Evolutionary conservation across 2,797 vertebrate genomes (phyloP), one percentile per base, ranked within the genome.

Genomic region (Danio kyathit): DNA sequence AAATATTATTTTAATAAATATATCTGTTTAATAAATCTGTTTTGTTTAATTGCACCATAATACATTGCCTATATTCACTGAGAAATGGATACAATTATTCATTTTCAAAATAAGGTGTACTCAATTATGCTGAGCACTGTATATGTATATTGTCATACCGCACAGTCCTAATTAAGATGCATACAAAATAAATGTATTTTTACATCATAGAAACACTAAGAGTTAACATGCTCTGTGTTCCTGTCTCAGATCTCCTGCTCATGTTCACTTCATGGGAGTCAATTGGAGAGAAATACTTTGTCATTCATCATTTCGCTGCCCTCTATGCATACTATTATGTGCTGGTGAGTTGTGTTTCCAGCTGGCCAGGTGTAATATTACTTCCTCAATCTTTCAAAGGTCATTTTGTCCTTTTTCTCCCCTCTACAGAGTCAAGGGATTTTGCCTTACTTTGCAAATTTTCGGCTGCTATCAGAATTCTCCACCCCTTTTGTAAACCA

Each of bases 401-500:
- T 59, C 1, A 43, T 9, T 57, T 66, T 81, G 43, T 74, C 7
- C 7, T 44, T n/a, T 70, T 14, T 17, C 64, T 54, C 52, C 66
- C 57, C 77, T 90, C 17, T 85, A 9, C 6, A 96, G 96, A 89
- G 46, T 60, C 76, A 88, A 83, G 93, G 95, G 84, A 75, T 93
- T 56, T 87, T 96, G 90, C 89, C 86, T 29, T 96, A 95, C 86
- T 80, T 96, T 88, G 95, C 94, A 76, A 96, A 96, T 89, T 95
- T 95, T 83, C 95, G 95, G 61, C 91, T 96, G 85, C 90, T 96
- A 56, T 94, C 96, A 51, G 96, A 96, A 86, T 93, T 96, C 76
- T 96, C 96, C 80, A 96, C 95, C 77, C 96, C 96, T 65, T 96
- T 95, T 82, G 95, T 96, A 85, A 96, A 96, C 88, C 96, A 96